Conservation (phyloP, 2,888 invertebrate genomes). For the Hesperia comma region DNA sequence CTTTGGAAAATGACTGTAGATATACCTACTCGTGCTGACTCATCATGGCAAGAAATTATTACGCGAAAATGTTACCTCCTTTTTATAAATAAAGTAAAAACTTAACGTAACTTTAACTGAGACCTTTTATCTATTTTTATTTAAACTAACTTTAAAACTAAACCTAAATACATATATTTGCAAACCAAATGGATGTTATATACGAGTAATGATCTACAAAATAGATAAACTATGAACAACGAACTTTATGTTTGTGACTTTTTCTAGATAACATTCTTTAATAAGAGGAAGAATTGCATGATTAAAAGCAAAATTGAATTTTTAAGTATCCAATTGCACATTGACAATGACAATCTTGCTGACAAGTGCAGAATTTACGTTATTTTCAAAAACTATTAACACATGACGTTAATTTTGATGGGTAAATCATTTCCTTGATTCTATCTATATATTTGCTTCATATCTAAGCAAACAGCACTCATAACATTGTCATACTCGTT, state of each 20-base stretch:
- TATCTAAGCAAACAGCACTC: conserved; percentile 33
- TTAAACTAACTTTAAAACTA: not conserved
- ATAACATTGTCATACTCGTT: conserved; percentile 34
- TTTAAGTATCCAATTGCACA: conserved; percentile 45
- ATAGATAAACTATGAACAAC: conserved; percentile 7
- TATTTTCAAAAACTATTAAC: not conserved
- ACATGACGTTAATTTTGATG: not conserved
- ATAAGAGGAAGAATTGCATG: conserved; percentile 9
- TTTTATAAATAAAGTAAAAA: too few relatives aligned
- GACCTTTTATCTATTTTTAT: too few relatives aligned
- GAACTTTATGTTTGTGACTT: conserved; percentile 18
- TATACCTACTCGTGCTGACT: not conserved
- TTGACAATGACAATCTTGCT: conserved; percentile 1
- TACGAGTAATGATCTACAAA: not conserved
- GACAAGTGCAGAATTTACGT: not conserved
- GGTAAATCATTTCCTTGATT: too few relatives aligned
- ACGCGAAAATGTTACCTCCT: too few relatives aligned
- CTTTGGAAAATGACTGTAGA: conserved; percentile 3
- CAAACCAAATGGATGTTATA: not conserved
- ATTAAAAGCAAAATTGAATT: conserved; percentile 43
- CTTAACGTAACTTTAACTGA: too few relatives aligned
- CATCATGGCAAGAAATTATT: too few relatives aligned
- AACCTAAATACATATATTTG: not conserved
- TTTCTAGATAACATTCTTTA: not conserved
- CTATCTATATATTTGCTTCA: not conserved